phyloP scores from a whole-genome alignment of 2,113 vertebrate species.

The Pseudopodoces humilis region DNA sequence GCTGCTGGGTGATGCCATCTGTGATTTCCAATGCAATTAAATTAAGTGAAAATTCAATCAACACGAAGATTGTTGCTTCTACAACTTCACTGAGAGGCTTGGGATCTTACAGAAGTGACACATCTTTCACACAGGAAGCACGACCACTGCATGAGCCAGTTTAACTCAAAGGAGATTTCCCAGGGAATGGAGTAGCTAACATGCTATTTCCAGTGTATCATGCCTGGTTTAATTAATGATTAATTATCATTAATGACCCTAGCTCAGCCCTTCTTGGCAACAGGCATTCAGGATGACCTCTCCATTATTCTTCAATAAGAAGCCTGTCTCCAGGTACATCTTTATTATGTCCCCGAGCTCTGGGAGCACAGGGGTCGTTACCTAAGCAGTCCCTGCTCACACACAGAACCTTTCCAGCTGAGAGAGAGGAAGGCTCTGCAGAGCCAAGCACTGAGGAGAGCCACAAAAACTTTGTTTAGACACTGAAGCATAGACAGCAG shows the following conservation, averaged over 20 bases:
- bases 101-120: background rate
- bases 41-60: slow-evolving; percentile 80
- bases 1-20: slow-evolving; percentile 75
- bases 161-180: background rate
- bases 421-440: background rate
- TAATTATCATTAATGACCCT: slow-evolving; percentile 49
- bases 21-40: slow-evolving; percentile 77
- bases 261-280: background rate
- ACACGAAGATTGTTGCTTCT: slow-evolving; percentile 65
- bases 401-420: background rate
- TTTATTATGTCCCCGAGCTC: background rate
- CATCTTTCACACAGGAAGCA: background rate
- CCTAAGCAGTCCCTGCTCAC: background rate
- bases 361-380: fast-evolving
- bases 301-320: background rate
- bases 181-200: background rate
- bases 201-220: background rate
- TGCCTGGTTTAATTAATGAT: slow-evolving; percentile 22
- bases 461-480: background rate
- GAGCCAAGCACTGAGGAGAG: fast-evolving
- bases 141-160: background rate
- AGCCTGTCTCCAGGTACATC: background rate
- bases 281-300: background rate
- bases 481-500: background rate
- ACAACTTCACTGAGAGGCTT: slow-evolving; percentile 52